Base-by-base conservation (phyloP, 1,140 invertebrate genomes). In the Akabosia matsudoensis region DNA sequence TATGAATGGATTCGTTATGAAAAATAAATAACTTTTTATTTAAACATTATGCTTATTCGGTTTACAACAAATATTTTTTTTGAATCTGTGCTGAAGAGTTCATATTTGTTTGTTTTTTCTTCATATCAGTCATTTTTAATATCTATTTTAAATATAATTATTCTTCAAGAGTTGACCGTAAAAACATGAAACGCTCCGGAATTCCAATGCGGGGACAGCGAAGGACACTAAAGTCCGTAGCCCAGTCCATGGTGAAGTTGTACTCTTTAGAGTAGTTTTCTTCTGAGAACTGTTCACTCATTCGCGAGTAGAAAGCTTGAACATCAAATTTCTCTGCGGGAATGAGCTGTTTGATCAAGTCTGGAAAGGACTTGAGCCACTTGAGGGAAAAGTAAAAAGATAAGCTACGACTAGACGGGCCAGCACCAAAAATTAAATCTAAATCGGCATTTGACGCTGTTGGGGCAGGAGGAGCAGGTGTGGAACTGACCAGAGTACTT, bases 271-370 rank as follows among this genome's bases (percentile, higher is more conserved):
- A 45, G 52, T 79, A 79, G 0, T 33, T 73, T 18, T 78, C 73
- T 26, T 74, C 67, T 1, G 80, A 75, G 30, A 79, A 78, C 54
- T 78, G 72, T 2, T 79, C 52, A 52, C 73, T 76, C 52, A 81
- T 76, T 33, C 73, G 70, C 0, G 61, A 67, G 33, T 81, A 81
- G 72, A 81, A 81, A 16, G 34, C 54, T 74, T 81, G 76, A 10
- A 79, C 10, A 37, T 81, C 80, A 74, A 81, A 81, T 54, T 75
- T 78, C 33, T 81, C 80, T 1, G 78, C 78, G 10, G 80, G 80
- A 70, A 81, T 78, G n/a, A 81, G 73, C 51, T 81, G 80, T 51
- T 52, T 78, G 13, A 81, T 78, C 24, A 81, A 70, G 28, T 81
- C 80, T 7, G 80, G 80, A 30, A 81, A 81, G 24, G 76, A 33